Conservation (phyloP, 2,797 vertebrate genomes). For the Geotrypetes seraphini region DNA sequence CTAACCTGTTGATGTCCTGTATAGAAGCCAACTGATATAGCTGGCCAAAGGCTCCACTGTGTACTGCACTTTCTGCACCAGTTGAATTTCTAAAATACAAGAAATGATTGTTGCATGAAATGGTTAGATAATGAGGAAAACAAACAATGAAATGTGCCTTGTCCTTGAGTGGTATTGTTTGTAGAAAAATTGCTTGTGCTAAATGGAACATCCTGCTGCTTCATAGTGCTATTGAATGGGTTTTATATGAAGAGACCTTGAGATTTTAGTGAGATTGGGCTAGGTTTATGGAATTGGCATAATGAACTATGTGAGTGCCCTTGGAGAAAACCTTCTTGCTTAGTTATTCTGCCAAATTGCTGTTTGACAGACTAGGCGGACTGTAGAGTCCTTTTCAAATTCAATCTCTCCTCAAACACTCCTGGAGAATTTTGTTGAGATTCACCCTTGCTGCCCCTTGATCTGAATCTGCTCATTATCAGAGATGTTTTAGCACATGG, state of each 20-base stretch:
- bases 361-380: constrained; percentile 28
- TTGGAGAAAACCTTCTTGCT: constrained; percentile 50
- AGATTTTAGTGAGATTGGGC: constrained; percentile 37
- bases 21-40: constrained; percentile 14
- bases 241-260: constrained; percentile 24
- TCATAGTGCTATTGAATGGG: constrained; percentile 29
- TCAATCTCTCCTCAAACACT: constrained; percentile 27
- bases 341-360: constrained; percentile 43
- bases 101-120: too few species aligned
- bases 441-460: constrained; percentile 4
- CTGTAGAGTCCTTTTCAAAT: constrained; percentile 25
- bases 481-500: too few species aligned
- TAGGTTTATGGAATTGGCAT: constrained; percentile 39
- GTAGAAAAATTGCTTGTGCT: constrained; percentile 18
- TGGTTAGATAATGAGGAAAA: constrained; percentile 25
- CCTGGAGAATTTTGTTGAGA: constrained; percentile 24
- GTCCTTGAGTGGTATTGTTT: constrained; percentile 27
- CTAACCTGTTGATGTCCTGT: neutral
- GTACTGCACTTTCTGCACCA: constrained; percentile 11
- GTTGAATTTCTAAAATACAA: constrained; percentile 7
- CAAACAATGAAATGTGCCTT: constrained; percentile 36
- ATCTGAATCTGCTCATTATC: too few species aligned
- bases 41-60: constrained; percentile 2
- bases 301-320: constrained; percentile 22
- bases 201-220: constrained; percentile 36